Evolutionary conservation across 2,888 invertebrate species (phyloP).

Genomic region (Tinea semifulvella): DNA sequence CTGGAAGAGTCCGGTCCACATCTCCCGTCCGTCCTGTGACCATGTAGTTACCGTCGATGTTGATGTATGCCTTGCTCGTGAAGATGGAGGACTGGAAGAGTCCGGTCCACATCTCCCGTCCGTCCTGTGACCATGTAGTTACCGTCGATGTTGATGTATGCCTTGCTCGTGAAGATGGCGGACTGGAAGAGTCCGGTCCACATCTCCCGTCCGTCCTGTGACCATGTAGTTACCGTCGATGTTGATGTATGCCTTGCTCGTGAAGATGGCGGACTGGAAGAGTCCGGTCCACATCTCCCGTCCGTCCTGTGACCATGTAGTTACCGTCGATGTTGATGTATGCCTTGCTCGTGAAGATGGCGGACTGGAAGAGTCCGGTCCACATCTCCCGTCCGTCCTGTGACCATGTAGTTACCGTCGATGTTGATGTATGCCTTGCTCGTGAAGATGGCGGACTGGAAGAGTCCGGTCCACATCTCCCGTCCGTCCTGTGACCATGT

Average conservation of each 20-base stretch:
- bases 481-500: too few species aligned
- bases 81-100: slow-evolving; percentile 92
- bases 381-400: slow-evolving; percentile 91
- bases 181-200: slow-evolving; percentile 96
- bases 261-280: slow-evolving; percentile 91
- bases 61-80: slow-evolving; percentile 87
- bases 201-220: slow-evolving; percentile 87
- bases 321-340: slow-evolving; percentile 91
- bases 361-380: slow-evolving; percentile 93
- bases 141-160: slow-evolving; percentile 93
- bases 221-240: slow-evolving; percentile 91
- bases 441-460: slow-evolving; percentile 91
- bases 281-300: slow-evolving; percentile 93
- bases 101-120: slow-evolving; percentile 92
- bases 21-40: slow-evolving; percentile 87
- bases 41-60: slow-evolving; percentile 91
- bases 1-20: slow-evolving; percentile 95
- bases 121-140: too few species aligned
- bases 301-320: too few species aligned
- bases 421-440: slow-evolving; percentile 90
- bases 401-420: too few species aligned
- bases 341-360: slow-evolving; percentile 87
- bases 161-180: slow-evolving; percentile 87
- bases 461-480: slow-evolving; percentile 93
- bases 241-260: slow-evolving; percentile 88